Evolutionary conservation across 2,888 invertebrate genomes (phyloP).

Genomic region (Gryllus longicercus): DNA sequence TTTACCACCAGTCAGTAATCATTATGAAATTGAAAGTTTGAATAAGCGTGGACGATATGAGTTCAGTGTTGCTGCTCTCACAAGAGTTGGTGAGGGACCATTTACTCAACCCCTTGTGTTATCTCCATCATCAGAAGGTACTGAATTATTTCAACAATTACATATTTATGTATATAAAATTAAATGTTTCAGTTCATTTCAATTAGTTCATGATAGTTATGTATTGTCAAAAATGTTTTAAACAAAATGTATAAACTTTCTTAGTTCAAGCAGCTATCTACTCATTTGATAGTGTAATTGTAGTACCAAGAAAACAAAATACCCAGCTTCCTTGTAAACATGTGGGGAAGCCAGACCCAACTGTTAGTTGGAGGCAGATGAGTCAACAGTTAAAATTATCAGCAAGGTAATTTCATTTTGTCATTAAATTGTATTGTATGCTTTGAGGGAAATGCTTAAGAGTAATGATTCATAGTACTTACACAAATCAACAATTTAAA

Average conservation of each 20-base stretch:
- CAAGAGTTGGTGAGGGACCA: slow-evolving; percentile 48
- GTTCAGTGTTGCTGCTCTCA: slow-evolving; percentile 48
- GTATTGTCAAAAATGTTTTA: too few species aligned
- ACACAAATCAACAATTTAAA: neutral
- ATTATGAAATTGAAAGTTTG: slow-evolving; percentile 37
- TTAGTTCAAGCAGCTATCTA: slow-evolving; percentile 56
- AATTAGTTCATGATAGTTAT: too few species aligned
- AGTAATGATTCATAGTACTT: slow-evolving; percentile 44
- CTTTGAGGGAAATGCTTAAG: too few species aligned
- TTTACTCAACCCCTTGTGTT: slow-evolving; percentile 48
- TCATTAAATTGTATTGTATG: too few species aligned
- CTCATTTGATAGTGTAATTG: slow-evolving; percentile 55
- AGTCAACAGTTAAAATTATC: slow-evolving; percentile 45
- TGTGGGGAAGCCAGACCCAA: slow-evolving; percentile 54
- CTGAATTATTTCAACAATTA: neutral
- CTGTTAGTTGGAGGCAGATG: slow-evolving; percentile 52
- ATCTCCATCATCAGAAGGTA: slow-evolving; percentile 50
- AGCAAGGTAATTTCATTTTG: neutral
- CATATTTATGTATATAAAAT: too few species aligned
- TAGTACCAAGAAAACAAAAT: slow-evolving; percentile 54
- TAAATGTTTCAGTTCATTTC: too few species aligned
- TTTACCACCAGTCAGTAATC: slow-evolving; percentile 31
- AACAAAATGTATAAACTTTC: neutral
- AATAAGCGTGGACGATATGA: slow-evolving; percentile 48
- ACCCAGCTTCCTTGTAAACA: slow-evolving; percentile 54